Evolutionary conservation across 2,797 vertebrate genomes (phyloP), one percentile per base, ranked within the genome.

Genomic region (Lithobates pipiens): DNA sequence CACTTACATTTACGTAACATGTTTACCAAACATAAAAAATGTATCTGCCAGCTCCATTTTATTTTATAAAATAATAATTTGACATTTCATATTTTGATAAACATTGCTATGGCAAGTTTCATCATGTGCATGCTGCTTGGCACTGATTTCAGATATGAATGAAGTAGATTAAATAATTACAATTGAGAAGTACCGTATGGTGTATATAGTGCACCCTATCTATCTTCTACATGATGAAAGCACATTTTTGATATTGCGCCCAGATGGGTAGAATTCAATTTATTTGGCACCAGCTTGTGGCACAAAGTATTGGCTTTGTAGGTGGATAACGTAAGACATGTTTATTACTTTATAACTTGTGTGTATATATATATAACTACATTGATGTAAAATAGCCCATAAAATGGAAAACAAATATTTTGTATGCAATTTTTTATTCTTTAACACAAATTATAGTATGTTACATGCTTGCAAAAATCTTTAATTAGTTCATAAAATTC

Each of bases 151-250:
- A 32, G 32, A 21, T 73, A 57, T 70, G 67, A 80, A 80, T 70
- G 67, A 80, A 54, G 25, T n/a, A 80, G 67, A 80, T 80, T 36
- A 81, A 73, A 81, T 71, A n/a, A 39, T 81, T 69, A 29, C 69
- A 73, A 72, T 36, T 81, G 61, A 10, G 32, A 57, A 63, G 79
- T 73, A 63, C 57, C 39, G 39, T 73, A 73, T 72, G 32, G 18
- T 73, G 79, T 81, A 72, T 73, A 81, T 72, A 81, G 79, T 73
- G 44, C 34, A 61, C 50, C 50, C 50, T 81, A 72, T 81, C 46
- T 73, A 50, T 46, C 72, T 57, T 44, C 61, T 63, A 73, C 79
- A 81, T 18, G 69, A 81, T 73, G 50, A 81, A 81, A 81, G 73
- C 46, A 73, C 69, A 73, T 81, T 63, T 81, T 81, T 81, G 79